Evolutionary conservation across 2,113 vertebrate genomes (phyloP).

Genomic region (Heterotis niloticus): DNA sequence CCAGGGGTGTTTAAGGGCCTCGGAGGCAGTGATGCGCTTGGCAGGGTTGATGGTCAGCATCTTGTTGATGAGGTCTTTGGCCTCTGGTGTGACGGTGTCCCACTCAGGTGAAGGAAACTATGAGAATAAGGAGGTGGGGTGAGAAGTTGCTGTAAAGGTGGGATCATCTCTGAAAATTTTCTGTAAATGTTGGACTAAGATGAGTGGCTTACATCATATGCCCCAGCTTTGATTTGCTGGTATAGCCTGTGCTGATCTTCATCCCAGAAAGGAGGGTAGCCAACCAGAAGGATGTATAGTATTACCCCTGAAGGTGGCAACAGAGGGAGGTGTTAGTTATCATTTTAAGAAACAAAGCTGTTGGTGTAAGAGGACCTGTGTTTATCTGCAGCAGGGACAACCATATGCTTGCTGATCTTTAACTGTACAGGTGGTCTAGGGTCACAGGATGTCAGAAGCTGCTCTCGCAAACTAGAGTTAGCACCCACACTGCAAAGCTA

Average conservation of each 20-base stretch:
- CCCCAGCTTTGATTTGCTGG: conserved; percentile 65
- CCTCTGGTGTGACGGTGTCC: conserved; percentile 93
- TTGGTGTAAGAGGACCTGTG: not conserved
- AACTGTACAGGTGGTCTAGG: not conserved
- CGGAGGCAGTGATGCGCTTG: conserved; percentile 86
- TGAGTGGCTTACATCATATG: conserved; percentile 44
- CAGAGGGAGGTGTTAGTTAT: not conserved
- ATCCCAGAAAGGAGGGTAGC: conserved; percentile 65
- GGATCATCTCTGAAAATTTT: not conserved
- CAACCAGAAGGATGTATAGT: conserved; percentile 62
- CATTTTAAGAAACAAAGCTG: not conserved
- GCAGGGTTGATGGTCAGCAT: conserved; percentile 93
- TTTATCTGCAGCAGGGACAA: not conserved
- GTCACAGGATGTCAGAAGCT: not conserved
- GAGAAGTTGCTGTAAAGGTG: not conserved
- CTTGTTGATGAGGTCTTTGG: conserved; percentile 95
- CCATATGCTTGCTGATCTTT: not conserved
- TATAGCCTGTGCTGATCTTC: conserved; percentile 63
- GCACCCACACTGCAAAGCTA: not conserved
- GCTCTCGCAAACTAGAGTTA: not conserved
- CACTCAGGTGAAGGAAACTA: conserved; percentile 94
- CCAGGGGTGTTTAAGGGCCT: conserved; percentile 93
- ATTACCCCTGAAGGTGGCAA: conserved; percentile 51
- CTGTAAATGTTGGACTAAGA: not conserved
- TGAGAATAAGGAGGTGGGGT: conserved; percentile 21